These are phyloP conservation scores for Scarus forsteni DNA, from an alignment of 2,797 vertebrate genomes.

Conservation along the genomic window DNA sequence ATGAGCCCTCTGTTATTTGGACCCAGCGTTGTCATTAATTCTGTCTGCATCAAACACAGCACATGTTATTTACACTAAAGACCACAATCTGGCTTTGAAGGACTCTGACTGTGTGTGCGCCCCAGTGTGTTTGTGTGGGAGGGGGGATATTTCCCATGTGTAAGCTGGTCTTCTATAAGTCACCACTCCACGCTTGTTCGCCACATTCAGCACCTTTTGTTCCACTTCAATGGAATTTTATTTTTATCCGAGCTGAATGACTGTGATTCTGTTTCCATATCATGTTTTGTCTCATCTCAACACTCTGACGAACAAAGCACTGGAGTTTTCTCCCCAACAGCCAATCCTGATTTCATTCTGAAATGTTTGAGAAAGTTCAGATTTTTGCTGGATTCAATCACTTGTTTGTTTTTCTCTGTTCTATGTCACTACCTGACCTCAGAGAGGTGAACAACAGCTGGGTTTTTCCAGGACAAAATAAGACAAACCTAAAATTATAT, in stretches of 20 bases:
- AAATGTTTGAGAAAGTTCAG: too few species aligned
- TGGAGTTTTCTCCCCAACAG: slow-evolving; percentile 1
- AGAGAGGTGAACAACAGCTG: too few species aligned
- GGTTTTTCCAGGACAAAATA: too few species aligned
- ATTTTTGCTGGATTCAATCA: too few species aligned
- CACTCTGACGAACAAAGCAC: slow-evolving; percentile 14
- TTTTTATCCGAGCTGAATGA: background rate
- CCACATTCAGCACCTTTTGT: slow-evolving; percentile 19
- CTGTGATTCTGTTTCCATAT: background rate
- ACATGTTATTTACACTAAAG: slow-evolving; percentile 87
- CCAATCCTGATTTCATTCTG: background rate
- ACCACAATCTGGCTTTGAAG: slow-evolving; percentile 83
- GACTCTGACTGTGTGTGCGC: slow-evolving; percentile 39
- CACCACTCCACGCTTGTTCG: slow-evolving; percentile 73
- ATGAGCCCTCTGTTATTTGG: slow-evolving; percentile 82
- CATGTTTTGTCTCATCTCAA: slow-evolving; percentile 58
- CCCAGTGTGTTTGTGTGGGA: slow-evolving; percentile 28
- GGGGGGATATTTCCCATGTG: slow-evolving; percentile 47
- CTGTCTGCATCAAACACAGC: slow-evolving; percentile 82
- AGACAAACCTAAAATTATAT: too few species aligned
- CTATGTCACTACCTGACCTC: too few species aligned
- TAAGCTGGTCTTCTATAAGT: slow-evolving; percentile 69
- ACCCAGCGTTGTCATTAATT: slow-evolving; percentile 86
- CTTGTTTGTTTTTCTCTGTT: too few species aligned
- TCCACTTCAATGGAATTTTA: background rate